phyloP scores from a whole-genome alignment of 2,888 invertebrate species.

The Eurois occulta region DNA sequence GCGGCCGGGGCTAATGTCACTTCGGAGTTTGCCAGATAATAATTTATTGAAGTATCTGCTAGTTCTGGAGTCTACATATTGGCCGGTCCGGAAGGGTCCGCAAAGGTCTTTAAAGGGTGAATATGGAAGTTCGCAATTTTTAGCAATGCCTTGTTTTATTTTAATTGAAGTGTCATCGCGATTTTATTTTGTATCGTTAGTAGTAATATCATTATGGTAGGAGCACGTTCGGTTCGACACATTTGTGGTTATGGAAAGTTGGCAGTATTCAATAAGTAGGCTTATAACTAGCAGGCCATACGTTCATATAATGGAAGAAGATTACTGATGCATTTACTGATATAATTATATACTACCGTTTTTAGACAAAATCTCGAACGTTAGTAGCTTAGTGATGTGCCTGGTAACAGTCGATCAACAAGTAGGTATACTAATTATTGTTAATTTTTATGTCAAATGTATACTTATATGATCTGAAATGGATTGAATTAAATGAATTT shows the following conservation, averaged over 20 bases:
- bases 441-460: no score
- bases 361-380: not conserved
- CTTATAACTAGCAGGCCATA: not conserved
- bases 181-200: not conserved
- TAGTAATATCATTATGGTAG: constrained; percentile 17
- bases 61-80: not conserved
- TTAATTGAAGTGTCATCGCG: not conserved
- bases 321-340: not conserved
- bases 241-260: not conserved
- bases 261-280: not conserved
- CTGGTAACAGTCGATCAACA: not conserved
- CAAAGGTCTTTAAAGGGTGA: no score
- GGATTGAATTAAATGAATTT: no score
- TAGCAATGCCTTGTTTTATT: not conserved
- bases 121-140: not conserved
- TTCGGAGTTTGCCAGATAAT: not conserved
- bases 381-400: not conserved
- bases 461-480: no score
- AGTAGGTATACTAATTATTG: not conserved
- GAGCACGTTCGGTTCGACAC: not conserved
- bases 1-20: not conserved
- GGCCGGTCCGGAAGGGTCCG: no score
- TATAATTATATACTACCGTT: not conserved
- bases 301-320: not conserved
- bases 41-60: not conserved